These are phyloP conservation scores for Kryphioiulus occultus DNA, from an alignment of 2,888 invertebrate genomes.

Conservation along the genomic window DNA sequence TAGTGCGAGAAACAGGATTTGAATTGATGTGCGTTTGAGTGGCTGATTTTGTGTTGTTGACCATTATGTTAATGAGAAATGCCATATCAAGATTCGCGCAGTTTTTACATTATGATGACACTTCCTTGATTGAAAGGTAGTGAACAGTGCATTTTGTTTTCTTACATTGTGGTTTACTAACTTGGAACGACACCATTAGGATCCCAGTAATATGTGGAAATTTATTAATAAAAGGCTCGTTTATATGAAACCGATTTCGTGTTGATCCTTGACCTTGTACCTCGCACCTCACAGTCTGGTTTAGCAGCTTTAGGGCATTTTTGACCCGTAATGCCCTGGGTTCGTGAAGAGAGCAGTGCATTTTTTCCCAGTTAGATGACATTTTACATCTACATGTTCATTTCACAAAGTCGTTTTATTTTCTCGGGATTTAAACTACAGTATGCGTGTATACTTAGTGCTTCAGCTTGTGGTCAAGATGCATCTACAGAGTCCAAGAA, in stretches of 20 bases:
- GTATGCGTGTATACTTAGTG: no score
- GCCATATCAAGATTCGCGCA: not conserved
- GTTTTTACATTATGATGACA: not conserved
- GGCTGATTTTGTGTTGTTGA: constrained; percentile 23
- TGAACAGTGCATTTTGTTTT: not conserved
- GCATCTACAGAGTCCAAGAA: no score
- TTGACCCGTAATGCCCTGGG: no score
- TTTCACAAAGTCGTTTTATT: no score
- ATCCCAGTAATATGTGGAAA: constrained; percentile 6
- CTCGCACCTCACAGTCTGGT: no score
- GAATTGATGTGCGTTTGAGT: not conserved
- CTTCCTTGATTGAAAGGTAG: not conserved
- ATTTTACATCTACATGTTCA: no score
- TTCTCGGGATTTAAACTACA: no score
- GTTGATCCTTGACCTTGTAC: no score
- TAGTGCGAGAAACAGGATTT: not conserved
- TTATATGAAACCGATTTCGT: not conserved
- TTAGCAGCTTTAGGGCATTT: no score
- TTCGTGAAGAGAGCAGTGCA: no score
- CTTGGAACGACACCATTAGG: constrained; percentile 15
- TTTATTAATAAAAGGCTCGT: constrained; percentile 20
- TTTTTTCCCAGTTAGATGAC: no score
- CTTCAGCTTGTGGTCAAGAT: no score
- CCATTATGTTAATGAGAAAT: constrained; percentile 6
- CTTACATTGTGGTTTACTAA: not conserved